These are phyloP conservation scores for Pedicia rivosa DNA, from an alignment of 2,888 invertebrate genomes.

Conservation along the genomic window DNA sequence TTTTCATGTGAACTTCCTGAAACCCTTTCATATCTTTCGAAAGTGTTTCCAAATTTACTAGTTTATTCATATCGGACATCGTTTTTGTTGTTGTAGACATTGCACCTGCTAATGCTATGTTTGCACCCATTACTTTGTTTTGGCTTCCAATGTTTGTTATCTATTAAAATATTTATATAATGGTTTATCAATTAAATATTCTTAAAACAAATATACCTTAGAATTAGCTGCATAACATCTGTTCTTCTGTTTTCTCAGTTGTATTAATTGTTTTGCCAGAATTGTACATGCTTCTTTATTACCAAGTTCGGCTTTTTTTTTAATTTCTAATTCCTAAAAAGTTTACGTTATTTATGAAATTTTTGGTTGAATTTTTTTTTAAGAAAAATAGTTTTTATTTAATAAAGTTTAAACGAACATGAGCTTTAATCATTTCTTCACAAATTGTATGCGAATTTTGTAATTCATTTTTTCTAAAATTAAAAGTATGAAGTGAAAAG, in stretches of 20 bases:
- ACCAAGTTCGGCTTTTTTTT: constrained; percentile 73
- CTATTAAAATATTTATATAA: constrained; percentile 12
- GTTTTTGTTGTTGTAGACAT: constrained; percentile 82
- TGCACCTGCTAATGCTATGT: constrained; percentile 69
- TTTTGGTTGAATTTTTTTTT: no score
- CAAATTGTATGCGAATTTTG: no score
- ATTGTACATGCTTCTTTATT: constrained; percentile 69
- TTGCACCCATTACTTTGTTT: constrained; percentile 81
- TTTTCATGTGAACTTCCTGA: constrained; percentile 65
- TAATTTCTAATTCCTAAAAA: constrained; percentile 71
- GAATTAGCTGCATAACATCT: constrained; percentile 68
- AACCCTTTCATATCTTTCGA: constrained; percentile 73
- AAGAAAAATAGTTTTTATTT: no score
- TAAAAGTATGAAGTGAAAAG: no score
- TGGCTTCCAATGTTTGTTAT: constrained; percentile 62
- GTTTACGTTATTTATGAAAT: no score
- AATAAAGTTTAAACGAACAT: constrained; percentile 12
- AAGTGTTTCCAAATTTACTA: constrained; percentile 72
- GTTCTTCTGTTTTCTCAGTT: constrained; percentile 73
- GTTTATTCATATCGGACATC: constrained; percentile 75
- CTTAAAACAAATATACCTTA: constrained; percentile 35
- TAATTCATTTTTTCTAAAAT: no score
- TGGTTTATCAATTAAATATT: not conserved
- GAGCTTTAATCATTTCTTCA: constrained; percentile 8
- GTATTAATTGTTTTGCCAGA: constrained; percentile 78